These are phyloP conservation scores for Falco columbarius DNA, from an alignment of 2,797 vertebrate genomes.

Conservation along the genomic window DNA sequence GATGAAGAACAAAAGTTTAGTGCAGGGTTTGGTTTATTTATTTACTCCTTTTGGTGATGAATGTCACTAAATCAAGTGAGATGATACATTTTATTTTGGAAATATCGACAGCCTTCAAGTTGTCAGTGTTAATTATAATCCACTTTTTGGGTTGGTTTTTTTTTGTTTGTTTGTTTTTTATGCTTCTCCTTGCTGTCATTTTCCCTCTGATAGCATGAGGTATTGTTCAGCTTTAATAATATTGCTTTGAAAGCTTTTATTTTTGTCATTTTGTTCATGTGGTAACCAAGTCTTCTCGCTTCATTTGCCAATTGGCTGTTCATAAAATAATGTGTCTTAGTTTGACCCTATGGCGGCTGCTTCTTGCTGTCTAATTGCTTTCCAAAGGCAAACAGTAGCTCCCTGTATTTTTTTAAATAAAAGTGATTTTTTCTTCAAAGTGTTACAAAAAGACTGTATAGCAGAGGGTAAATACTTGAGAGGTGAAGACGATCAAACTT, in stretches of 20 bases:
- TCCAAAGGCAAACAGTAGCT: background rate
- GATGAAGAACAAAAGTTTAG: background rate
- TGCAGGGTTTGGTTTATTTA: background rate
- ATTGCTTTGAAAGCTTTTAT: background rate
- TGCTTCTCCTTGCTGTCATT: background rate
- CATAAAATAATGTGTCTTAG: background rate
- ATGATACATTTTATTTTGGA: background rate
- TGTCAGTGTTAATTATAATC: background rate
- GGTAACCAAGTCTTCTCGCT: background rate
- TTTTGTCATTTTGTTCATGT: background rate
- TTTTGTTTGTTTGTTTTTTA: background rate
- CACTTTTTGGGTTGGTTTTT: background rate
- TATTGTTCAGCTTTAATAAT: background rate
- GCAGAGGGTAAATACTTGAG: background rate
- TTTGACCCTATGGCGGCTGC: accelerated
- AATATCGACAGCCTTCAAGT: background rate
- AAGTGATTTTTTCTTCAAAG: background rate
- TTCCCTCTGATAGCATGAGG: background rate
- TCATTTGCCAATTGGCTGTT: background rate
- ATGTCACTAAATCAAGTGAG: background rate
- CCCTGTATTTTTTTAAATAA: background rate
- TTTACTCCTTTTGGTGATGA: background rate
- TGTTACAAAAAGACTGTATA: background rate
- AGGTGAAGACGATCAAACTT: background rate
- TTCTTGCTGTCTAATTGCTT: background rate